Evolutionary conservation across 2,888 invertebrate genomes (phyloP).

Genomic region (Halictus quadricinctus): DNA sequence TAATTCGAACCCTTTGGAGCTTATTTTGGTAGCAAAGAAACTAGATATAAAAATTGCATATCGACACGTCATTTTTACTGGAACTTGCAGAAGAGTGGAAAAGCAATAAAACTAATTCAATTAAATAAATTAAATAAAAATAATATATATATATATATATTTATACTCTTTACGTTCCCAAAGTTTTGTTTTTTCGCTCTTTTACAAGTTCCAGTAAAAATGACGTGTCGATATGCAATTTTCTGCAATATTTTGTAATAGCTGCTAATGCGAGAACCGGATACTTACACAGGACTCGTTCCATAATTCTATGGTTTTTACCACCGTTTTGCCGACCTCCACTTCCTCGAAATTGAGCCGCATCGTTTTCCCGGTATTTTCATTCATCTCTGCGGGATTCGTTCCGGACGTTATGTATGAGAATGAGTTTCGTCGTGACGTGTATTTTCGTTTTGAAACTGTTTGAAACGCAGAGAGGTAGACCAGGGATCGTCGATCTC

Average conservation of each 20-base stretch:
- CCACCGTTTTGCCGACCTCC: slow-evolving; percentile 64
- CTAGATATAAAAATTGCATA: no score
- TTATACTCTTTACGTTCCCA: not conserved
- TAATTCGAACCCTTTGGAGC: not conserved
- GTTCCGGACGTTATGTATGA: not conserved
- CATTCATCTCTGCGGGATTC: not conserved
- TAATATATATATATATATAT: not conserved
- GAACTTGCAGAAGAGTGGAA: no score
- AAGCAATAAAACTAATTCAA: no score
- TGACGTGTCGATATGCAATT: not conserved
- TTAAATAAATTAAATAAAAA: not conserved
- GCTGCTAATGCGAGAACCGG: not conserved
- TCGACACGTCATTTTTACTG: no score
- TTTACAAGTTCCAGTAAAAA: not conserved
- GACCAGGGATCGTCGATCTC: slow-evolving; percentile 30
- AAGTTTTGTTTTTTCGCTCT: not conserved
- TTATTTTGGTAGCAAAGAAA: not conserved
- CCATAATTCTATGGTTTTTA: slow-evolving; percentile 70
- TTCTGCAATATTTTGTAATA: not conserved
- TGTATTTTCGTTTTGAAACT: slow-evolving; percentile 4
- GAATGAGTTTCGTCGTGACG: not conserved
- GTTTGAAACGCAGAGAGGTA: slow-evolving; percentile 20
- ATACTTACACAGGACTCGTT: slow-evolving; percentile 73
- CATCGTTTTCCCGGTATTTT: slow-evolving; percentile 4
- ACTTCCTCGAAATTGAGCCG: slow-evolving; percentile 72